Base-by-base conservation (phyloP, 1,140 invertebrate species). In the Parasteatoda tepidariorum region DNA sequence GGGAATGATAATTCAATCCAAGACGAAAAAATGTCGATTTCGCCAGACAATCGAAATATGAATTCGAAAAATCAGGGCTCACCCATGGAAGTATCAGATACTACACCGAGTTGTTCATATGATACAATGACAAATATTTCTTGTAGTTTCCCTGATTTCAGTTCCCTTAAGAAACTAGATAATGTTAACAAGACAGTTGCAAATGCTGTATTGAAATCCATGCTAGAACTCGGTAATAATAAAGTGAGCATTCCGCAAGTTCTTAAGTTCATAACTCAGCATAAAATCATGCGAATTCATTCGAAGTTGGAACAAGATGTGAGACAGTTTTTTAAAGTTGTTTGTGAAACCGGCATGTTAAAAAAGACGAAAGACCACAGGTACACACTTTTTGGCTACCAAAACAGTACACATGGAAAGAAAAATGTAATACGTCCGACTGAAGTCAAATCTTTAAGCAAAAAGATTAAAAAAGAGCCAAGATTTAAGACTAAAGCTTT, bases 281-380 rank as follows among this genome's bases (percentile, higher is more conserved):
- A 33, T 9, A 73, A 73, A 13, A 11, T 73, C 13, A n/a, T 57
- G 5, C 26, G 34, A n/a, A 30, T 34, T 9, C 5, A 73, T 57
- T 33, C 70, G 30, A 73, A 73, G 54, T 15, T 59, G 26, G 31
- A 57, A n/a, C 41, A 57, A n/a, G 70, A 73, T 9, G 26, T 73
- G 26, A 30, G 30, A 30, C 55, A 33, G 18, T 73, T 73, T 22
- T 73, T 73, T 18, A 73, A 33, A 55, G 7, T 33, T 31, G 24
- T 54, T 18, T 22, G 2, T 54, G 67, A 70, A 48, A 26, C 28
- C 7, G 67, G 67, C 15, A 28, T 70, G 5, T 3, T 70, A 18
- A 48, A 48, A 18, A 41, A 54, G 30, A 70, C n/a, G n/a, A n/a
- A n/a, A n/a, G n/a, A n/a, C n/a, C n/a, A n/a, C n/a, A n/a, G n/a